Evolutionary conservation across 2,113 vertebrate genomes (phyloP).

Genomic region (Reinhardtius hippoglossoides): DNA sequence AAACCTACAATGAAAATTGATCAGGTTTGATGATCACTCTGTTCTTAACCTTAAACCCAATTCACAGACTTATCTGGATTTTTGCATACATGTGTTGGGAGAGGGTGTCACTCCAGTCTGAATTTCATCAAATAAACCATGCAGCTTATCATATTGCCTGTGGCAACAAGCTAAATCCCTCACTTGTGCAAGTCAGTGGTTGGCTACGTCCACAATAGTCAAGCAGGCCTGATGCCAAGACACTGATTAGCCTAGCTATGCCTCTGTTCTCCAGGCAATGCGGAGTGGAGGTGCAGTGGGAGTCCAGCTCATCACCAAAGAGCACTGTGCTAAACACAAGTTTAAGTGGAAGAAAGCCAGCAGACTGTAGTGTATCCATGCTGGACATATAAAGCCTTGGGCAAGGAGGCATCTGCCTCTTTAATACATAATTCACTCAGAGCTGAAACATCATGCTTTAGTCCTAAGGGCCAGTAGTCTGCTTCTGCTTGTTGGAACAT

Average conservation of each 20-base stretch:
- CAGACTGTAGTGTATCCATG: slow-evolving; percentile 73
- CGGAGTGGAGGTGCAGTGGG: slow-evolving; percentile 69
- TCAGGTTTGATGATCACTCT: slow-evolving; percentile 14
- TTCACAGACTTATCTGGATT: background rate
- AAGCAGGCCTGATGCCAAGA: slow-evolving; percentile 75
- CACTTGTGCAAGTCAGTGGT: slow-evolving; percentile 62
- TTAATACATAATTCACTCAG: slow-evolving; percentile 80
- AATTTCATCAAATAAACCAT: slow-evolving; percentile 57
- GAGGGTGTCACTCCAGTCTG: slow-evolving; percentile 22
- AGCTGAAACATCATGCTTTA: slow-evolving; percentile 71
- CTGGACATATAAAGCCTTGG: slow-evolving; percentile 78
- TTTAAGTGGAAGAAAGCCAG: slow-evolving; percentile 79
- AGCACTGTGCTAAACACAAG: slow-evolving; percentile 74
- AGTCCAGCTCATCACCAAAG: slow-evolving; percentile 76
- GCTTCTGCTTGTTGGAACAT: slow-evolving; percentile 67
- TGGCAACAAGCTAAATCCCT: slow-evolving; percentile 60
- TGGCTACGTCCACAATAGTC: slow-evolving; percentile 70
- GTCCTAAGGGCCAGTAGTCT: slow-evolving; percentile 63
- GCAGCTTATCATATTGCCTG: slow-evolving; percentile 46
- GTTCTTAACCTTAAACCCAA: background rate
- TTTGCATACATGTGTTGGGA: background rate
- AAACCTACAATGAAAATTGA: slow-evolving; percentile 8
- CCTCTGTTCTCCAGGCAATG: slow-evolving; percentile 70
- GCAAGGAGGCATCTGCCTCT: slow-evolving; percentile 78
- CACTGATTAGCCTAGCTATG: slow-evolving; percentile 76